phyloP scores from a whole-genome alignment of 2,888 invertebrate species.

The Alitta virens region DNA sequence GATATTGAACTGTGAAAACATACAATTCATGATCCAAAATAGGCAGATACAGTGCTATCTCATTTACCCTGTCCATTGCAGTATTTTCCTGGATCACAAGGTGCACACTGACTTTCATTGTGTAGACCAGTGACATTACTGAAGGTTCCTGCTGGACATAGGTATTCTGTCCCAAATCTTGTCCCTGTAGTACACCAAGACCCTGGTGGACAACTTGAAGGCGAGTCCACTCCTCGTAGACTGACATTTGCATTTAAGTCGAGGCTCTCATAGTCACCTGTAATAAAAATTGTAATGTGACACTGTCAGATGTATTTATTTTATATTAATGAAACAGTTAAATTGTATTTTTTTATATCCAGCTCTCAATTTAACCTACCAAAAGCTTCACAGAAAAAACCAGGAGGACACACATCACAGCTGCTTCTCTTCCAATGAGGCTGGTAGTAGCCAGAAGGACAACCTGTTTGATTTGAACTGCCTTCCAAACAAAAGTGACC shows the following conservation, averaged over 20 bases:
- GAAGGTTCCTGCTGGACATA: constrained; percentile 49
- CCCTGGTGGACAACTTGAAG: constrained; percentile 45
- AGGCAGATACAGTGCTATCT: no score
- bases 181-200: constrained; percentile 48
- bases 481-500: constrained; percentile 51
- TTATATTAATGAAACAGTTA: neutral
- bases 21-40: no score
- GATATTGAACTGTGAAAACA: no score
- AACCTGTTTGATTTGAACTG: constrained; percentile 50
- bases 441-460: constrained; percentile 53
- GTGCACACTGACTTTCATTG: constrained; percentile 42
- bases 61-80: constrained; percentile 45
- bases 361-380: constrained; percentile 41
- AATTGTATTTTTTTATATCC: neutral
- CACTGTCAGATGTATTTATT: neutral
- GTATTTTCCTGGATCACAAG: constrained; percentile 47
- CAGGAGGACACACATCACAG: constrained; percentile 49
- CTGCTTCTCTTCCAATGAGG: constrained; percentile 42
- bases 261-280: constrained; percentile 47
- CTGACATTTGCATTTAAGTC: constrained; percentile 27
- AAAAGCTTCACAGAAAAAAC: constrained; percentile 47
- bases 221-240: constrained; percentile 43
- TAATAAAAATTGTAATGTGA: neutral
- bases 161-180: constrained; percentile 38
- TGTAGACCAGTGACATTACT: constrained; percentile 46